Conservation (phyloP, 2,113 vertebrate genomes). For the Penelope pileata region DNA sequence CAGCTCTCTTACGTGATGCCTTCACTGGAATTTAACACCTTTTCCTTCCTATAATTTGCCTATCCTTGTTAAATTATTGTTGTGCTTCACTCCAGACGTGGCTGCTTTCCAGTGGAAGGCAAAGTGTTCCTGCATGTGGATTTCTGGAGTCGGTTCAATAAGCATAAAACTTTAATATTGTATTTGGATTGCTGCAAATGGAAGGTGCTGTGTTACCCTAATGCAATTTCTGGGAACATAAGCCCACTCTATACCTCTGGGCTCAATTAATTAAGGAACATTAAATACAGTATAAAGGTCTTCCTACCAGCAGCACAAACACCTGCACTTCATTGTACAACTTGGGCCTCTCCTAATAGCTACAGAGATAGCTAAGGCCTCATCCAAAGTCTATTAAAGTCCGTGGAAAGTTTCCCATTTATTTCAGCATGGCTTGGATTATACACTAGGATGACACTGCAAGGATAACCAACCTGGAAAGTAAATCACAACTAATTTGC, state of each 20-base stretch:
- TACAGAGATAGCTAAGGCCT: not conserved
- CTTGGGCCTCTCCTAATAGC: constrained; percentile 20
- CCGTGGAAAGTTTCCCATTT: constrained; percentile 35
- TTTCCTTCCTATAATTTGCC: not conserved
- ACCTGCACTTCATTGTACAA: constrained; percentile 47
- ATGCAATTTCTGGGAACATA: constrained; percentile 59
- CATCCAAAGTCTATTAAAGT: constrained; percentile 52
- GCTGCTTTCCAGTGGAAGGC: constrained; percentile 23
- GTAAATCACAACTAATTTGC: constrained; percentile 31
- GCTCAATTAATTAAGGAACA: constrained; percentile 64
- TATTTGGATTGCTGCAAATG: constrained; percentile 32
- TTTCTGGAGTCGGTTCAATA: constrained; percentile 53
- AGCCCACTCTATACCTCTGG: not conserved
- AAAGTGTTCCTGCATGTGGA: not conserved
- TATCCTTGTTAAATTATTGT: accelerated
- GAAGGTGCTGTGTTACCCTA: constrained; percentile 42
- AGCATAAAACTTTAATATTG: constrained; percentile 55
- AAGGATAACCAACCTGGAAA: constrained; percentile 1
- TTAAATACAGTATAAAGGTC: constrained; percentile 60
- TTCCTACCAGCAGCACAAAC: constrained; percentile 29
- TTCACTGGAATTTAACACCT: not conserved
- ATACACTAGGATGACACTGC: accelerated
- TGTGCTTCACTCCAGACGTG: not conserved
- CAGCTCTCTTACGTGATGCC: not conserved
- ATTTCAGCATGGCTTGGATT: constrained; percentile 7